phyloP scores from a whole-genome alignment of 2,797 vertebrate species.

The Trachops cirrhosus region DNA sequence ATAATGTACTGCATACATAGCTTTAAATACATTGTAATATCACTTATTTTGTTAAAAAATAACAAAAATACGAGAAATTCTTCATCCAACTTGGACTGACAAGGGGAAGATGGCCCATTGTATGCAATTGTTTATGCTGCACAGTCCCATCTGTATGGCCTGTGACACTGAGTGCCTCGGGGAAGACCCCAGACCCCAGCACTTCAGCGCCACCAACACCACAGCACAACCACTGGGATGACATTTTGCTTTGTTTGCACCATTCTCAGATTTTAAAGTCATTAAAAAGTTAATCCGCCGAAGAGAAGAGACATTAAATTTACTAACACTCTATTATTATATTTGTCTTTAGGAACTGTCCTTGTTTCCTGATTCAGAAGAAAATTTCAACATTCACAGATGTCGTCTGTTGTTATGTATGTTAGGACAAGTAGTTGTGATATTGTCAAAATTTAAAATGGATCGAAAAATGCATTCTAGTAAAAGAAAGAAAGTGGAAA shows the following conservation, averaged over 20 bases:
- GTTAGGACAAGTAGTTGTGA: not conserved
- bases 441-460: not conserved
- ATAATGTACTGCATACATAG: not conserved
- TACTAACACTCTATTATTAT: not conserved
- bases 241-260: not conserved
- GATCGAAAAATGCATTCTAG: not conserved
- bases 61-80: not conserved
- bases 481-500: not conserved
- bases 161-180: not conserved
- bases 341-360: not conserved
- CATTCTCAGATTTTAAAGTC: not conserved
- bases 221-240: not conserved
- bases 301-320: not conserved
- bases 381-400: not conserved
- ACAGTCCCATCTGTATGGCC: not conserved
- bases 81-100: not conserved
- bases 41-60: not conserved
- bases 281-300: not conserved
- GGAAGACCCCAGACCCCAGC: not conserved
- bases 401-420: not conserved
- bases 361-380: not conserved
- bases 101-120: not conserved
- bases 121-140: not conserved
- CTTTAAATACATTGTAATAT: not conserved
- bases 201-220: not conserved